Evolutionary conservation across 2,888 invertebrate species (phyloP).

Genomic region (Tupiocoris notatus): DNA sequence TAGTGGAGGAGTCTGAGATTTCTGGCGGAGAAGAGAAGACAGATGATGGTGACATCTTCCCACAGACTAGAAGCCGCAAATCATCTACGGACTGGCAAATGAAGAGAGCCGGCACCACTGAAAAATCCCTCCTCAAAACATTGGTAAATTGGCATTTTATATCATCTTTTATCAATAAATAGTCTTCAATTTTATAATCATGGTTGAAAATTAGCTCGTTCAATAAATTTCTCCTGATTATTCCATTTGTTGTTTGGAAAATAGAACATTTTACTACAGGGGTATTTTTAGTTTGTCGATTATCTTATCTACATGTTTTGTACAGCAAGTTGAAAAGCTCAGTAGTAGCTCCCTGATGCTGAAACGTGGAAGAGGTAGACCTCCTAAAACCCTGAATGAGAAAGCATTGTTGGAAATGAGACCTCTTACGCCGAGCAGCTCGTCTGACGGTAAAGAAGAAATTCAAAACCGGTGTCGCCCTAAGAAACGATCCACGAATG

Average conservation of each 20-base stretch:
- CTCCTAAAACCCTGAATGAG: constrained; percentile 11
- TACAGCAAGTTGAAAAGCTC: neutral
- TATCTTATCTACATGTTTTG: too few relatives aligned
- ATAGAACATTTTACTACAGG: too few relatives aligned
- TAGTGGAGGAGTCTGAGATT: neutral
- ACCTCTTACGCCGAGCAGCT: constrained; percentile 24
- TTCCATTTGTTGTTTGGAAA: too few relatives aligned
- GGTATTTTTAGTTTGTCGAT: too few relatives aligned
- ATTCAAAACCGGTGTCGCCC: neutral
- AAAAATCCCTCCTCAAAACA: neutral
- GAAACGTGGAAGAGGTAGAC: constrained; percentile 5
- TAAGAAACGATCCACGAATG: constrained; percentile 23
- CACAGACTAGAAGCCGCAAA: neutral
- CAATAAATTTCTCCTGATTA: too few relatives aligned
- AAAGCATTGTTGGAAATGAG: constrained; percentile 10
- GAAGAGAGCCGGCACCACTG: neutral
- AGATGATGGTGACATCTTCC: neutral
- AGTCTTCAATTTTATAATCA: too few relatives aligned
- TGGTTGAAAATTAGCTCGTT: too few relatives aligned
- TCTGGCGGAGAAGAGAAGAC: neutral
- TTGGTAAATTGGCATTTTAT: too few relatives aligned
- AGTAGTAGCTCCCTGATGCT: neutral
- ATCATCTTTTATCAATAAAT: too few relatives aligned
- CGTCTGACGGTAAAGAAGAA: constrained; percentile 18
- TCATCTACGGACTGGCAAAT: neutral